A percentile compares a stretch with the other conserved stretches of the same genome.
Conservation (phyloP, 2,113 vertebrate species). For the Paratilapia polleni region DNA sequence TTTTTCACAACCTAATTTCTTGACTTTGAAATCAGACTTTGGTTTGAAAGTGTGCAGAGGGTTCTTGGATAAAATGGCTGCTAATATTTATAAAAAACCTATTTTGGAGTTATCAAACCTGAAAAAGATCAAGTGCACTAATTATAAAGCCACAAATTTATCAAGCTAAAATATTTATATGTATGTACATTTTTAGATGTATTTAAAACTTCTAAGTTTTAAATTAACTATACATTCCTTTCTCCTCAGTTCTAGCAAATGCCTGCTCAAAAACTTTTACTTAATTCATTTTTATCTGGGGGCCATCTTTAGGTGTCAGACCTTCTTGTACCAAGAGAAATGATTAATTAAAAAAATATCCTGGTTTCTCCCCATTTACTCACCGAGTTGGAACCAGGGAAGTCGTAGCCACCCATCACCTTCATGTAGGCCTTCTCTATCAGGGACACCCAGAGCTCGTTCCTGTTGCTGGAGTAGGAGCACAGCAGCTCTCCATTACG, state of each 20-base stretch:
- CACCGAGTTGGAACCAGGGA: slow-evolving; percentile 98
- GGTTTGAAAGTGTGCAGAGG: fast-evolving
- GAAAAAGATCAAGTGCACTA: not conserved
- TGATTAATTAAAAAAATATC: not conserved
- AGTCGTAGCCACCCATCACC: slow-evolving; percentile 99
- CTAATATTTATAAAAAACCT: not conserved
- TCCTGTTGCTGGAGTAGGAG: slow-evolving; percentile 97
- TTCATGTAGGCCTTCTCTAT: slow-evolving; percentile 99
- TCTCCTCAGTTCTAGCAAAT: not conserved
- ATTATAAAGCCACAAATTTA: not conserved
- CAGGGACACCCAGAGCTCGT: slow-evolving; percentile 97
- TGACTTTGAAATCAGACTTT: not conserved
- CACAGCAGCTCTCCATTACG: slow-evolving; percentile 94
- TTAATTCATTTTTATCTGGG: not conserved
- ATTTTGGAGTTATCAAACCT: not conserved
- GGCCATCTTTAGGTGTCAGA: not conserved
- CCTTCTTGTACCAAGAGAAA: fast-evolving
- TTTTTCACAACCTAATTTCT: not conserved
- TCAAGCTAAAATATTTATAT: not conserved
- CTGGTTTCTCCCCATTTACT: slow-evolving; percentile 59
- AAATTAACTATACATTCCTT: not conserved
- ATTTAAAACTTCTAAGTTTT: not conserved
- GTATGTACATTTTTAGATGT: not conserved
- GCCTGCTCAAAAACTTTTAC: not conserved
- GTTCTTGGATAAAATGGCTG: not conserved